Percentiles rank a stretch among this genome's conserved stretches.
Evolutionary conservation across 2,797 vertebrate species (phyloP).

Genomic region (Forpus xanthops): DNA sequence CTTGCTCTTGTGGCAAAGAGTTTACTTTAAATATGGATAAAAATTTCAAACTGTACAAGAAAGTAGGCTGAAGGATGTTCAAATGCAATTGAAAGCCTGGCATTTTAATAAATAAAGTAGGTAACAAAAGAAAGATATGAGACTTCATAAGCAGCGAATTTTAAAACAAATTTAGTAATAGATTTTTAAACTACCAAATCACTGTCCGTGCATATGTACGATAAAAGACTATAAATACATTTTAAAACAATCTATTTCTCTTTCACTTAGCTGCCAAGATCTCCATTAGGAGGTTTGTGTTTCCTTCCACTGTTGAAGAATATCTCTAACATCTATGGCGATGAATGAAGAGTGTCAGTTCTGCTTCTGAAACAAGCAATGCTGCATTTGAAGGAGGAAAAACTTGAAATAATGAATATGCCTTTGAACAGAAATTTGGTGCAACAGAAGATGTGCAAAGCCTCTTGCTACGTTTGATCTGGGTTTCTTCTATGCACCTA

Average conservation of each 20-base stretch:
- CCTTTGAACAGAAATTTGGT: not conserved
- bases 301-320: constrained; percentile 62
- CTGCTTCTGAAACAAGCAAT: constrained; percentile 27
- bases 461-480: not conserved
- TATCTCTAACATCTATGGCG: constrained; percentile 38
- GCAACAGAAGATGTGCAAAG: not conserved
- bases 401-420: constrained; percentile 24
- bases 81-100: not conserved
- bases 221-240: constrained; percentile 60
- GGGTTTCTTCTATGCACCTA: not conserved
- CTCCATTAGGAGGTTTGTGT: constrained; percentile 63
- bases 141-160: constrained; percentile 26
- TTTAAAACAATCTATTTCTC: constrained; percentile 61
- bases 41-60: not conserved
- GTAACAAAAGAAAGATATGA: not conserved
- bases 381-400: constrained; percentile 4
- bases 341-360: constrained; percentile 37
- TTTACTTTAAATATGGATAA: not conserved
- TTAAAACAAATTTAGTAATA: constrained; percentile 52
- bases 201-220: constrained; percentile 45
- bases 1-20: not conserved
- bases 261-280: constrained; percentile 63
- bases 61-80: not conserved
- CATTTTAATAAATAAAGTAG: not conserved
- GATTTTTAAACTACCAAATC: constrained; percentile 50